Percentiles rank a stretch among this genome's conserved stretches.
Conservation (phyloP, 92 coral and sea anemone species). For the Parazoanthus atlanticus region DNA sequence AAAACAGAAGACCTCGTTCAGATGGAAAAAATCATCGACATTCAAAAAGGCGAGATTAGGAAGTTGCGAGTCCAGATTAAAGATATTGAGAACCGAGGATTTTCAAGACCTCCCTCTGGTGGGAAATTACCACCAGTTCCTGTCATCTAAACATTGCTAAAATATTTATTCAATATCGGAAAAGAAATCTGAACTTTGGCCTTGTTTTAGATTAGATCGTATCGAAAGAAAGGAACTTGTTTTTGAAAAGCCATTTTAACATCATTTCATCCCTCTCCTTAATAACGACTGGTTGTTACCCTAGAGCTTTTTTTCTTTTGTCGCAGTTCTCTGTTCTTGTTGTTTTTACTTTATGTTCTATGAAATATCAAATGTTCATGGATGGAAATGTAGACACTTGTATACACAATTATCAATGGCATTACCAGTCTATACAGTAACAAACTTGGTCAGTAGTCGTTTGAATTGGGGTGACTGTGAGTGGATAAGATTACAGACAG, state of each 20-base stretch:
- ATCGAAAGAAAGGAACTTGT: not conserved
- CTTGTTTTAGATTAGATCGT: not conserved
- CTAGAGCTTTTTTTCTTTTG: too few relatives aligned
- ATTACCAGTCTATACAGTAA: not conserved
- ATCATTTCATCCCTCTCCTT: not conserved
- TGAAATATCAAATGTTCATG: not conserved
- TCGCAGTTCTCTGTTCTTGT: not conserved
- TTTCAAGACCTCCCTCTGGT: conserved; percentile 93
- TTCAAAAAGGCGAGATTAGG: conserved; percentile 92
- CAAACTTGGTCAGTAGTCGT: not conserved
- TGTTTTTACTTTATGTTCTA: too few relatives aligned
- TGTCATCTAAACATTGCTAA: conserved; percentile 54
- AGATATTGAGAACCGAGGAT: conserved; percentile 77
- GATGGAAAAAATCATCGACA: conserved; percentile 89
- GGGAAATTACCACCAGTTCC: conserved; percentile 89
- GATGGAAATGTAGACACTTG: not conserved
- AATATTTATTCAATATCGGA: not conserved
- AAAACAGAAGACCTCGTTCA: conserved; percentile 67
- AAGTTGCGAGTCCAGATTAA: conserved; percentile 91
- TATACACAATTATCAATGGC: not conserved
- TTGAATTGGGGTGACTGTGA: not conserved
- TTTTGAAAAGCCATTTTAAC: not conserved
- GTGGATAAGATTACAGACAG: not conserved
- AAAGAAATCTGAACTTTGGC: not conserved
- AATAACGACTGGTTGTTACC: not conserved